Conservation (phyloP, 64 coral and sea anemone genomes). For the Stylophora pistillata region DNA sequence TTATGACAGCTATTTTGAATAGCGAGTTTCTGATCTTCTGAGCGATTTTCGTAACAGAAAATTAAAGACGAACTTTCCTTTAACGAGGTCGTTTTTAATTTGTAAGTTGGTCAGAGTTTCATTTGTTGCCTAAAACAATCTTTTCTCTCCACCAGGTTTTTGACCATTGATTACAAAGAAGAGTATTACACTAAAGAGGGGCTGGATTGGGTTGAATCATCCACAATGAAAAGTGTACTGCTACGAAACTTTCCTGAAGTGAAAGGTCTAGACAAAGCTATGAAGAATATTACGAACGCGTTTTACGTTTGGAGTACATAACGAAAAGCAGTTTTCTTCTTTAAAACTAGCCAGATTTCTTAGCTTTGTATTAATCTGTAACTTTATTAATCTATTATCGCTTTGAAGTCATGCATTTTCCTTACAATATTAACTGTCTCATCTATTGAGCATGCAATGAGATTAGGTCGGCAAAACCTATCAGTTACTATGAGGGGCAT, state of each 20-base stretch:
- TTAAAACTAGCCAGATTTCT: not conserved
- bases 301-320: slow-evolving; percentile 61
- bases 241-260: slow-evolving; percentile 73
- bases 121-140: not conserved
- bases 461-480: too few species aligned
- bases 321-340: not conserved
- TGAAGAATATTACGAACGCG: slow-evolving; percentile 52
- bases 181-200: slow-evolving; percentile 85
- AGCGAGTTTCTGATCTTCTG: too few species aligned
- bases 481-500: too few species aligned
- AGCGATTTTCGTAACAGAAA: too few species aligned
- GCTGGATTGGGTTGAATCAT: slow-evolving; percentile 67
- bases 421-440: too few species aligned
- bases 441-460: too few species aligned
- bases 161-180: slow-evolving; percentile 78
- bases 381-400: too few species aligned
- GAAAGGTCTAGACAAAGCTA: not conserved
- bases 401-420: too few species aligned
- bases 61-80: too few species aligned
- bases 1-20: too few species aligned
- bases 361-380: too few species aligned
- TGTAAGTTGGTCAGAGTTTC: not conserved
- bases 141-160: slow-evolving; percentile 54
- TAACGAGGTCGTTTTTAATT: too few species aligned
- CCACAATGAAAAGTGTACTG: slow-evolving; percentile 72